Evolutionary conservation across 1,140 invertebrate species (phyloP), one percentile per base, ranked within the genome.

Genomic region (Vanessa tameamea): DNA sequence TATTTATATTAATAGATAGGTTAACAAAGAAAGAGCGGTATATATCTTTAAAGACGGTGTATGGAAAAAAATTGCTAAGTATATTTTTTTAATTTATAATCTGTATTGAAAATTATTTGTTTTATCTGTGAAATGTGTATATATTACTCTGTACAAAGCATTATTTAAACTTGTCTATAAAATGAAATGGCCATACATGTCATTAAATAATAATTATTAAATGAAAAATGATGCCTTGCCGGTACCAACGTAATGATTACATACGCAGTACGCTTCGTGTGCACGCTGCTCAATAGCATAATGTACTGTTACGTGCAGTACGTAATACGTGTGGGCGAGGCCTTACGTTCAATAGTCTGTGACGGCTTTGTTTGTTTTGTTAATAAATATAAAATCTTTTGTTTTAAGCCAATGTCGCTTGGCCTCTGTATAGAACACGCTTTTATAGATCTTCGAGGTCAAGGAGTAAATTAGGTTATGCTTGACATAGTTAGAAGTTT

Each of bases 241-340:
- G 16, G 14, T 15, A 61, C 26, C 57, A 23, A 61, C 57, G 57
- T 61, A 61, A 61, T 61, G 26, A 61, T 61, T 63, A 67, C 59
- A 61, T 26, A 67, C 64, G 47, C 63, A 50, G 48, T 26, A 67
- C 64, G 47, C 50, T 61, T 59, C 57, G 65, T 73, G 65, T 64
- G 47, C 66, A 66, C 72, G 14, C 70, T 65, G 65, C 66, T 73
- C 64, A 53, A 51, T 68, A 68, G 47, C 64, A 68, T 73, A 65
- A 66, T 57, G 72, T 67, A 67, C 72, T 63, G 72, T 73, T 73
- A 73, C 72, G 55, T 57, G 57, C 57, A 63, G 47, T 68, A 50
- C 37, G 72, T 73, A 53, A 59, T 64, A 43, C 37, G 57, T 73
- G 72, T 67, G 65, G 66, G 66, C 72, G 47, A 57, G 48, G 20